These are phyloP conservation scores for Meandrina meandrites DNA, from an alignment of 92 coral and sea anemone species.

Conservation along the genomic window DNA sequence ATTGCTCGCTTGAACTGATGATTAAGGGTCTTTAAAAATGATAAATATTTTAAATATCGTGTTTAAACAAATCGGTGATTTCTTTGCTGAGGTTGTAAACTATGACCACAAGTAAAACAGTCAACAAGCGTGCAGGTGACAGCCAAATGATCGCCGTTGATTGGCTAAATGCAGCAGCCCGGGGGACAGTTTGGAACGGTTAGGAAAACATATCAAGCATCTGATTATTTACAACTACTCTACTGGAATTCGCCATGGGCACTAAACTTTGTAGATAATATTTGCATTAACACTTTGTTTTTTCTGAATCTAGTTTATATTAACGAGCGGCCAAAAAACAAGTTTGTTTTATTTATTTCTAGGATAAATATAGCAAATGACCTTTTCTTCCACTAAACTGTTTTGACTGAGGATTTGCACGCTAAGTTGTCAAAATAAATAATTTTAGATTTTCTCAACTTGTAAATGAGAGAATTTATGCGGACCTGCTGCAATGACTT, in stretches of 20 bases:
- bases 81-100: neutral
- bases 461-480: neutral
- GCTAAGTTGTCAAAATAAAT: neutral
- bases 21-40: neutral
- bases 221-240: neutral
- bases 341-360: neutral
- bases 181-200: neutral
- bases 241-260: neutral
- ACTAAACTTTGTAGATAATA: neutral
- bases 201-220: too few relatives aligned
- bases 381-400: neutral
- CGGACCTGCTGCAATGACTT: neutral
- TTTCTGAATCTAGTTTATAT: neutral
- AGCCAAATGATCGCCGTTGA: neutral
- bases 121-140: conserved; percentile 16
- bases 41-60: conserved; percentile 32
- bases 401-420: neutral
- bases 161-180: neutral
- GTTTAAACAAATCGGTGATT: conserved; percentile 13
- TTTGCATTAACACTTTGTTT: neutral
- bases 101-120: conserved; percentile 14
- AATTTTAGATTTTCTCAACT: neutral
- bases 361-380: neutral
- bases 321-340: neutral
- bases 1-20: conserved; percentile 1